A percentile compares a stretch with the other conserved stretches of the same genome.
These are phyloP conservation scores for Apodemia mormo DNA, from an alignment of 2,888 invertebrate species.

Conservation along the genomic window DNA sequence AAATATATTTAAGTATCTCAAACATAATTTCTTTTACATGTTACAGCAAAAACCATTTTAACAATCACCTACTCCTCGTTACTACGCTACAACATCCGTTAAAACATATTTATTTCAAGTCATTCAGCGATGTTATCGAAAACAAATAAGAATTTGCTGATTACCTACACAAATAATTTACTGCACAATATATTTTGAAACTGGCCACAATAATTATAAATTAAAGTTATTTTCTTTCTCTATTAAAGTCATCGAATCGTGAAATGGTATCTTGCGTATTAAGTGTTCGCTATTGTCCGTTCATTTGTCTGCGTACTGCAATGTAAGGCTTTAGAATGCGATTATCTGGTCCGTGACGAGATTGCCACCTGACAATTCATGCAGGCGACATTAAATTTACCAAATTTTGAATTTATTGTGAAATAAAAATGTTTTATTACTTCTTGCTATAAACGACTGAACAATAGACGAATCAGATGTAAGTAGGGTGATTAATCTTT, in stretches of 20 bases:
- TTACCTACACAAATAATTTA: neutral
- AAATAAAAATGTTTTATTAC: neutral
- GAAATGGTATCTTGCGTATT: slow-evolving; percentile 66
- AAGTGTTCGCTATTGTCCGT: slow-evolving; percentile 26
- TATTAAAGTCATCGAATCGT: slow-evolving; percentile 62
- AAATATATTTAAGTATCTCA: too few relatives aligned
- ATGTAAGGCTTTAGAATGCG: slow-evolving; percentile 23
- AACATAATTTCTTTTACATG: too few relatives aligned
- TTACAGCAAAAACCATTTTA: too few relatives aligned
- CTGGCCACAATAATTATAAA: slow-evolving; percentile 6
- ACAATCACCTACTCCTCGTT: too few relatives aligned
- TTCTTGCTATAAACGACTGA: neutral
- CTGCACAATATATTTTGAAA: slow-evolving; percentile 10
- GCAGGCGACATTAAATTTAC: slow-evolving; percentile 12
- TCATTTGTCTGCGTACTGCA: slow-evolving; percentile 23
- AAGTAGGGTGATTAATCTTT: too few relatives aligned
- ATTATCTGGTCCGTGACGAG: slow-evolving; percentile 39
- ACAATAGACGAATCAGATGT: too few relatives aligned
- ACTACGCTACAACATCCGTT: too few relatives aligned
- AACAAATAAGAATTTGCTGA: neutral
- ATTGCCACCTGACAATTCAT: slow-evolving; percentile 28
- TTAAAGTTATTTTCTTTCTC: slow-evolving; percentile 51
- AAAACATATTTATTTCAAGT: too few relatives aligned
- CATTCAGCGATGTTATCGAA: neutral
- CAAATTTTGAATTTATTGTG: neutral